Base-by-base conservation (phyloP, 2,797 vertebrate genomes). In the Gallirallus australis region DNA sequence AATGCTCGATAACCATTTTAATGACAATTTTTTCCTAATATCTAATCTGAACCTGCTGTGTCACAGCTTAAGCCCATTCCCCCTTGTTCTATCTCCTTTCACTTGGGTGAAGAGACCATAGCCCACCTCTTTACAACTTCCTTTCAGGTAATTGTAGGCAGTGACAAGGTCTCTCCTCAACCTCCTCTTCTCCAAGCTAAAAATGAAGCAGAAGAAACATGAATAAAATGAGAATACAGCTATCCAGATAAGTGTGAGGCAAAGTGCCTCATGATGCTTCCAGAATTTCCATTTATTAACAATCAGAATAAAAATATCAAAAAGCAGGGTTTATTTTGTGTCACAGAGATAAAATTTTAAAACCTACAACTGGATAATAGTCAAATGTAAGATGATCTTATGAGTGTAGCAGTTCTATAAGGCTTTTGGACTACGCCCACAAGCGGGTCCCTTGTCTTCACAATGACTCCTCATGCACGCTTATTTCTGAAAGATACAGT, bases 221-320 rank as follows among this genome's bases (percentile, higher is more conserved):
- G 25, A 72, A 37, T 40, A 65, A 87, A 85, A 48, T 76, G 27
- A 75, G 40, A 84, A 57, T 71, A 2, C 40, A 86, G 1, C 11
- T 40, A 59, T 40, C 25, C 8, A 71, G 40, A 15, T 37, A n/a
- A 0, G 1, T 1, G 12, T 18, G 35, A 37, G 14, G 7, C 15
- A 69, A 87, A 90, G 83, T 25, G 3, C 3, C 88, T 64, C 20
- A n/a, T 8, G 1, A 47, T 31, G 6, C 16, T 42, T 71, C 27
- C 28, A 75, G 27, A 72, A 86, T 82, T 84, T n/a, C 24, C 15
- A 57, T 31, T 75, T 88, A 60, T 35, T 57, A 31, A 39, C 15
- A 54, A 27, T 40, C 4, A n/a, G 13, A 47, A 30, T 52, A 31
- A 45, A 64, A 72, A 71, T 28, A 5, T 6, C 25, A 71, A 31